Percentiles rank a stretch among this genome's conserved stretches.
These are phyloP conservation scores for Chelmon rostratus DNA, from an alignment of 2,797 vertebrate species.

Conservation along the genomic window DNA sequence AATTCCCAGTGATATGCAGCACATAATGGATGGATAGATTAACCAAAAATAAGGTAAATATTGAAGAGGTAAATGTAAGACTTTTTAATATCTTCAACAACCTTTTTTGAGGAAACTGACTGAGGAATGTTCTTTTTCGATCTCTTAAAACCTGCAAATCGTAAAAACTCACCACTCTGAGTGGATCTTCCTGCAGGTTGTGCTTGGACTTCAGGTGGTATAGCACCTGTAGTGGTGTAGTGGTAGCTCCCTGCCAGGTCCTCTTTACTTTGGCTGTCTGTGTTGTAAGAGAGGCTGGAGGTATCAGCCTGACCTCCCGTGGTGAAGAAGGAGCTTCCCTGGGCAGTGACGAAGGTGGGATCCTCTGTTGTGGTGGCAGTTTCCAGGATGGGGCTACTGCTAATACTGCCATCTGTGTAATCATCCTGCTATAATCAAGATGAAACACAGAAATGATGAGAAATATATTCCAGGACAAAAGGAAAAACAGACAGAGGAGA, in stretches of 20 bases:
- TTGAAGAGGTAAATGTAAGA: not conserved
- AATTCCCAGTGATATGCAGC: not conserved
- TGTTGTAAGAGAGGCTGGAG: conserved; percentile 60
- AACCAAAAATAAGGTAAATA: not conserved
- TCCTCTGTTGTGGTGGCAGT: conserved; percentile 42
- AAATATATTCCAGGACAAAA: not conserved
- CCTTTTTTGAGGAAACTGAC: not conserved
- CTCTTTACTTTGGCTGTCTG: conserved; percentile 68
- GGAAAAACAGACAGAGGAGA: not conserved
- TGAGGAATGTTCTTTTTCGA: not conserved
- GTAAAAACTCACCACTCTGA: conserved; percentile 60
- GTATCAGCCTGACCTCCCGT: conserved; percentile 47
- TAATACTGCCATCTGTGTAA: conserved; percentile 37
- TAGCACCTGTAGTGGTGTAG: conserved; percentile 40
- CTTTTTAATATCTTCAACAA: not conserved
- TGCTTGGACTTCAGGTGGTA: conserved; percentile 28
- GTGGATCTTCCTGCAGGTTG: conserved; percentile 42
- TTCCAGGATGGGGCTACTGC: conserved; percentile 56
- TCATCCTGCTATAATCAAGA: conserved; percentile 37
- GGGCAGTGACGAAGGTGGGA: conserved; percentile 73
- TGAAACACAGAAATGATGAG: not conserved
- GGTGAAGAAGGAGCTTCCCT: conserved; percentile 74
- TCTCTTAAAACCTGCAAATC: not conserved
- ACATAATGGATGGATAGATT: not conserved
- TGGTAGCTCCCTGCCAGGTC: conserved; percentile 79